Conservation (phyloP, 2,797 vertebrate genomes). For the Scarus forsteni region DNA sequence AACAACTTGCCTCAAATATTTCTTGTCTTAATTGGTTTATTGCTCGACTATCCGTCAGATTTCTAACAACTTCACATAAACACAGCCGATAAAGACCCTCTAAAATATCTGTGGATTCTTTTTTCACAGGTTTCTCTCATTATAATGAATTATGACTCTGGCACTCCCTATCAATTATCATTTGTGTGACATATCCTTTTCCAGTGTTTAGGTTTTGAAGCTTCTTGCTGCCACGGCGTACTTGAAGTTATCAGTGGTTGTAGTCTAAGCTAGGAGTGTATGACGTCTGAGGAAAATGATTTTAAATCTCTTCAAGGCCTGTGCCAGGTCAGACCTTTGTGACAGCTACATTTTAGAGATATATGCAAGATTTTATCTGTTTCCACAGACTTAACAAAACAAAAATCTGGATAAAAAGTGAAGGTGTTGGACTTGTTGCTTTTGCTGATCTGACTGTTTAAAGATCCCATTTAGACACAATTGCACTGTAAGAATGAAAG, state of each 20-base stretch:
- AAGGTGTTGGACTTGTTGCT: background rate
- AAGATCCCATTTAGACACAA: background rate
- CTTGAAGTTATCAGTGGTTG: slow-evolving; percentile 79
- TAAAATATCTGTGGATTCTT: slow-evolving; percentile 8
- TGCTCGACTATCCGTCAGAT: slow-evolving; percentile 26
- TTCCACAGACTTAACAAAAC: slow-evolving; percentile 31
- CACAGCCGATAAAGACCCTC: slow-evolving; percentile 35
- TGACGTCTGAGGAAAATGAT: slow-evolving; percentile 80
- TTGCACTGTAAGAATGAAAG: background rate
- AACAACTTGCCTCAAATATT: slow-evolving; percentile 25
- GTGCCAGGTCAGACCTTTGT: slow-evolving; percentile 52
- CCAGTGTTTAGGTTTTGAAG: slow-evolving; percentile 74
- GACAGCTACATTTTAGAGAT: slow-evolving; percentile 52
- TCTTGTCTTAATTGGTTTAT: slow-evolving; percentile 50
- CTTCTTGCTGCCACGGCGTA: slow-evolving; percentile 70
- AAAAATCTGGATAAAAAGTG: slow-evolving; percentile 16
- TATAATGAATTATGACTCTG: slow-evolving; percentile 47
- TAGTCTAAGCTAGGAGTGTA: slow-evolving; percentile 83
- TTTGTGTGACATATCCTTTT: slow-evolving; percentile 73
- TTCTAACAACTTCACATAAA: slow-evolving; percentile 48
- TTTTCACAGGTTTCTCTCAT: slow-evolving; percentile 37
- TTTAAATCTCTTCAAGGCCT: slow-evolving; percentile 81
- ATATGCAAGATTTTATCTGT: slow-evolving; percentile 34
- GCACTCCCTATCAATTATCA: slow-evolving; percentile 62
- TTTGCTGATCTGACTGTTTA: background rate